Evolutionary conservation across 2,797 vertebrate genomes (phyloP), one percentile per base, ranked within the genome.

Genomic region (Apogon talboti): DNA sequence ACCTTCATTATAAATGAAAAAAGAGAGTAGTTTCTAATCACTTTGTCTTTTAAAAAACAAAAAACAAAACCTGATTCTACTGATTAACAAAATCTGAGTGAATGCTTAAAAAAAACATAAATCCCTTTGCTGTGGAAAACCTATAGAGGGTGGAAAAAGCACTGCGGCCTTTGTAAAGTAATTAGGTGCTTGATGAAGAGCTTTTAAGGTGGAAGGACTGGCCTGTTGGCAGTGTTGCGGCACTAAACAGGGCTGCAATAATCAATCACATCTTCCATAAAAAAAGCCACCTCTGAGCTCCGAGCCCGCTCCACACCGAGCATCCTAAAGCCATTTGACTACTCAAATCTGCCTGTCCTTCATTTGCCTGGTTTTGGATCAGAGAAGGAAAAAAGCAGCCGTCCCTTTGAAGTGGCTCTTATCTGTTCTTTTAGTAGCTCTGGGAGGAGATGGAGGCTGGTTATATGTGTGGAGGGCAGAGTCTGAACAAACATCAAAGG

Each of bases 341-440:
- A 66, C 70, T 70, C 49, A 57, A 74, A 82, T 82, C 62, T 44
- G 10, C 52, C 66, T 6, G 73, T 68, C 66, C 73, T 79, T 81
- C 66, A 82, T 84, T 86, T 78, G 71, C 62, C 56, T 72, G 53
- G 72, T 51, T 65, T 63, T 66, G 44, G 74, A 66, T 59, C 1
- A 3, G n/a, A 60, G 74, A 43, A 60, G 54, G 51, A 60, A 56
- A 24, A 64, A 65, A 46, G 37, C 63, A 50, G 61, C 41, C 42
- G 10, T n/a, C 7, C 52, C 80, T 89, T 87, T 87, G 78, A 84
- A 89, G 80, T 76, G 38, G 28, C 69, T 83, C 74, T 84, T 70
- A 87, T 78, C 76, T 60, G 52, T 64, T 70, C 58, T 74, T 59
- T 70, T 61, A 62, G 67, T 41, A 24, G 68, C 58, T 76, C 66